Evolutionary conservation across 2,797 vertebrate genomes (phyloP), one percentile per base, ranked within the genome.

Genomic region (Coregonus sp.): DNA sequence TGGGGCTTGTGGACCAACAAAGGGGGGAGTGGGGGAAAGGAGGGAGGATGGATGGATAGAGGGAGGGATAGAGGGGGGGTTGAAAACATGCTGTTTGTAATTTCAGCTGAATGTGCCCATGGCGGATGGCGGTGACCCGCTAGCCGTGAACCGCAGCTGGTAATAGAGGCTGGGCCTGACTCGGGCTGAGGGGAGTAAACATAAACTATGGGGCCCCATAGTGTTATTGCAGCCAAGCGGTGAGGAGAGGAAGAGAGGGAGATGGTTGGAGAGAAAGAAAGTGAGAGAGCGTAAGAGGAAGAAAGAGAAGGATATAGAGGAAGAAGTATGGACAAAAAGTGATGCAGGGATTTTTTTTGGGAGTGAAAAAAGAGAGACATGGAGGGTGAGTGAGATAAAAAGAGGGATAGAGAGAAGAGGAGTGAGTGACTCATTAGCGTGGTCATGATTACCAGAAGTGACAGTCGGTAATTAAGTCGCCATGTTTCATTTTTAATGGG

Each of bases 171-270:
- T 75, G 76, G 74, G 82, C 83, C 52, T 81, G 87, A 90, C 86
- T 86, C 51, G 86, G 87, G 81, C 73, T 61, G 37, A 82, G 74
- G 86, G 78, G 84, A 87, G 87, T 85, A 86, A 89, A 91, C 84
- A 86, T 56, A 88, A 84, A 92, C 89, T 90, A 83, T 82, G 70
- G 88, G 80, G 79, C 83, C 79, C 90, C 85, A 5, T 93, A 20
- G 90, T 94, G 87, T 91, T 90, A 89, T 88, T 90, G 89, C 90
- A 92, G 84, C 88, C 86, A 86, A 90, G 86, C 87, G 65, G 31
- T 29, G 66, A 7, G 71, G 78, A 82, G 84, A 78, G 78, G 86
- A 85, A 88, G 79, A 78, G 79, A 86, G 40, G 70, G 81, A 65
- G 79, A 86, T 40, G 69, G 79, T 56, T 70, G 71, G n/a, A 86